Conservation (phyloP, 2,113 vertebrate genomes). For the Leptobrachium leishanense region DNA sequence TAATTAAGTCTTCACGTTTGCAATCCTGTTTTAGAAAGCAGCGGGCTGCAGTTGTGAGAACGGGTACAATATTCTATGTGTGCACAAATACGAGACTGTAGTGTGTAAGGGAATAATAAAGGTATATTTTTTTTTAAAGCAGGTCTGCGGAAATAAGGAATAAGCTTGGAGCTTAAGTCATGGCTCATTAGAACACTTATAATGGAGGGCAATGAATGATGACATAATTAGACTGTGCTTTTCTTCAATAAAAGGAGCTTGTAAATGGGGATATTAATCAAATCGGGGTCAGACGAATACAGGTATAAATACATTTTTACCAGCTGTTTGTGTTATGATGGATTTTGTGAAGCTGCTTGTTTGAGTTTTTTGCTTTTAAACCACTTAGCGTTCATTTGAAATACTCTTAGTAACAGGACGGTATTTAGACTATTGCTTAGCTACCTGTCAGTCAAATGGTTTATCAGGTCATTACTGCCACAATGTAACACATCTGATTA, state of each 20-base stretch:
- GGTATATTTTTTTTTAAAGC: background rate
- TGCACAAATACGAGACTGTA: background rate
- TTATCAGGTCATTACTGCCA: no score
- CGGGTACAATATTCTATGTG: background rate
- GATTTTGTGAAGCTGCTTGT: background rate
- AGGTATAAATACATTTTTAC: background rate
- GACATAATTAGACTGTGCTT: slow-evolving; percentile 7
- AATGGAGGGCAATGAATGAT: slow-evolving; percentile 22
- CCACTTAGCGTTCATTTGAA: no score
- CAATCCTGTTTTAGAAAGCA: background rate
- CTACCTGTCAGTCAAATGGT: no score
- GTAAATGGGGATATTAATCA: slow-evolving; percentile 27
- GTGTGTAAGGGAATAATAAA: slow-evolving; percentile 3
- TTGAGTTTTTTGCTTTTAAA: background rate
- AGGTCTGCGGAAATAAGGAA: slow-evolving; percentile 5
- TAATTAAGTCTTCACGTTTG: background rate
- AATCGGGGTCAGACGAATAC: background rate
- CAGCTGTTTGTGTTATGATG: no score
- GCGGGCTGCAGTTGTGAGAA: background rate
- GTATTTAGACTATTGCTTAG: no score
- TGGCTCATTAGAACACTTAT: slow-evolving; percentile 33
- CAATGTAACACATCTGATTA: no score
- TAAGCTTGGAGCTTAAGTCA: slow-evolving; percentile 5
- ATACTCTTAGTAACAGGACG: no score
- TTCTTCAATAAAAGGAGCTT: slow-evolving; percentile 13